Evolutionary conservation across 1,140 invertebrate species (phyloP).

Genomic region (Drosophila littoralis): DNA sequence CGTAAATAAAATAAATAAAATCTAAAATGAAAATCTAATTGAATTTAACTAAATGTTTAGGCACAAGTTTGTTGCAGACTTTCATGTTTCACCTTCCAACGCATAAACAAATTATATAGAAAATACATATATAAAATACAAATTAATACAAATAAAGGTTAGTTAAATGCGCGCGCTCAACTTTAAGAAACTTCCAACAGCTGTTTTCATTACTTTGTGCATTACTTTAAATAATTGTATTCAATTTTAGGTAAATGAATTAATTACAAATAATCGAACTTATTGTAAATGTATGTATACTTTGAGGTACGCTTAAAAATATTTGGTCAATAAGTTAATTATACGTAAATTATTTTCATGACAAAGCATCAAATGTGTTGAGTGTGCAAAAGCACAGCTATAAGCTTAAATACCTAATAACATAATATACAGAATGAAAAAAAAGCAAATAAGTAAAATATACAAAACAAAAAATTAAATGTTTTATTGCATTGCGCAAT

Average conservation of each 20-base stretch:
- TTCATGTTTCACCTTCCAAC: conserved; percentile 66
- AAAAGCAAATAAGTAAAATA: conserved; percentile 6
- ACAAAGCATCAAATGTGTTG: conserved; percentile 60
- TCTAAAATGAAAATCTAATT: conserved; percentile 22
- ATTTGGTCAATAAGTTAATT: conserved; percentile 73
- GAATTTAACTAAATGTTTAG: conserved; percentile 77
- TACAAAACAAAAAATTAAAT: conserved; percentile 44
- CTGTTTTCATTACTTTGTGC: conserved; percentile 61
- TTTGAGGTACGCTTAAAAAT: conserved; percentile 69
- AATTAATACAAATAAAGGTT: conserved; percentile 37
- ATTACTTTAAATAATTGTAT: conserved; percentile 72
- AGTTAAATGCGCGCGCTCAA: conserved; percentile 61
- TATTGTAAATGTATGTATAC: conserved; percentile 54
- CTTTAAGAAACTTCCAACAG: conserved; percentile 43
- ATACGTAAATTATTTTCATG: conserved; percentile 61
- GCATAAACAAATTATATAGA: conserved; percentile 38
- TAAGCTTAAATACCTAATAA: conserved; percentile 56
- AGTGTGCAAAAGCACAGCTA: conserved; percentile 55
- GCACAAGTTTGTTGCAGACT: conserved; percentile 63
- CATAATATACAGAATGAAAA: conserved; percentile 3
- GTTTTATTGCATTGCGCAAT: conserved; percentile 62
- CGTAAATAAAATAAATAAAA: conserved; percentile 16
- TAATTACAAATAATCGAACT: conserved; percentile 25
- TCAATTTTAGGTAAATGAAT: conserved; percentile 61
- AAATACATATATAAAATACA: conserved; percentile 34